Evolutionary conservation across 2,113 vertebrate genomes (phyloP).

Genomic region (Ceuthmochares aereus): DNA sequence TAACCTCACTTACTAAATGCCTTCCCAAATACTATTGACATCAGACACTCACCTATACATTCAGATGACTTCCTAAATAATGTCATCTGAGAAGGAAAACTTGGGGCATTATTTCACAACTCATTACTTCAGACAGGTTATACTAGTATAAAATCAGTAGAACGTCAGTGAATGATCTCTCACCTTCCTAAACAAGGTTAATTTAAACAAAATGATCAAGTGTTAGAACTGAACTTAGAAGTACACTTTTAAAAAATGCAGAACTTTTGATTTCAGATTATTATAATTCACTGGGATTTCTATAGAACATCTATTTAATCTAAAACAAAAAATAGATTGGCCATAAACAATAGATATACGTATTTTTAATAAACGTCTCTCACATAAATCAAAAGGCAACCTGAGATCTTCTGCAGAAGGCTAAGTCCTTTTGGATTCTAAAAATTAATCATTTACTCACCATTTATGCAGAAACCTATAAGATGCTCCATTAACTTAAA

Average conservation of each 20-base stretch:
- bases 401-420: background rate
- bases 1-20: background rate
- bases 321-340: background rate
- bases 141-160: background rate
- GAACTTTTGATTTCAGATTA: background rate
- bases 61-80: background rate
- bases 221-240: background rate
- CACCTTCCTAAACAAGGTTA: background rate
- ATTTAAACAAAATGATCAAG: background rate
- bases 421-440: background rate
- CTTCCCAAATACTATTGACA: background rate
- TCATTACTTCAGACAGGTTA: background rate
- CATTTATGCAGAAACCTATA: background rate
- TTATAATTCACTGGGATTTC: background rate
- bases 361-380: background rate
- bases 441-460: background rate
- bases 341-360: background rate
- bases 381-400: background rate
- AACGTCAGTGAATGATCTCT: background rate
- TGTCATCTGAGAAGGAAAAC: background rate
- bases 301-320: background rate
- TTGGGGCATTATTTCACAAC: background rate
- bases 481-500: background rate
- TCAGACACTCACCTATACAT: background rate
- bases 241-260: background rate